Evolutionary conservation across 2,797 vertebrate species (phyloP).

Genomic region (Calcarius lapponicus): DNA sequence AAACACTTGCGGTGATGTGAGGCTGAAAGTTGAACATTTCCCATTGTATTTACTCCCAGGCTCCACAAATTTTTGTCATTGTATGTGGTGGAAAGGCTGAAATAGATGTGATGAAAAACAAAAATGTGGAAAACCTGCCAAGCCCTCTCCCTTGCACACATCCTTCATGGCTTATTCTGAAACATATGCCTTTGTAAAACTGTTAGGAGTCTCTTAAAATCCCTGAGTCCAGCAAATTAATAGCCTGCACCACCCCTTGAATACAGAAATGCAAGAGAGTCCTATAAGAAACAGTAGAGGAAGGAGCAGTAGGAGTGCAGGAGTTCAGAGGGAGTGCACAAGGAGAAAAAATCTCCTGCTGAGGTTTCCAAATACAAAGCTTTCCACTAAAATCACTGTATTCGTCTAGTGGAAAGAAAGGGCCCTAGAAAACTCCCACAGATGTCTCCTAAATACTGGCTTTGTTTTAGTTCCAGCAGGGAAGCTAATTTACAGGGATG

Average conservation of each 20-base stretch:
- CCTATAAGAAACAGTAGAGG: neutral
- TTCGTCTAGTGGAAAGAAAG: neutral
- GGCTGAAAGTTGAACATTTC: neutral
- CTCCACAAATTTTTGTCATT: neutral
- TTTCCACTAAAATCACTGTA: slow-evolving; percentile 14
- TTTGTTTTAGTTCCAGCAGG: slow-evolving; percentile 39
- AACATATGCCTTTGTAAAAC: neutral
- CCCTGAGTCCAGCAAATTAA: neutral
- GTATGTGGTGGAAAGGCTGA: neutral
- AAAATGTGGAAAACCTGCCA: slow-evolving; percentile 1
- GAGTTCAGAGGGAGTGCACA: neutral
- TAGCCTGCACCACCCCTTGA: neutral
- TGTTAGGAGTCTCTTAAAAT: neutral
- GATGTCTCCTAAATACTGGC: neutral
- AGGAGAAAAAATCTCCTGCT: neutral
- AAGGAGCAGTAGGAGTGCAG: neutral
- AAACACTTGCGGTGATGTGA: neutral
- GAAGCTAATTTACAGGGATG: neutral
- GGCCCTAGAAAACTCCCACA: neutral
- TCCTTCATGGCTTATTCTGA: neutral
- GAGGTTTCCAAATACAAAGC: neutral
- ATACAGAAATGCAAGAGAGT: neutral
- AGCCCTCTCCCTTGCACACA: neutral
- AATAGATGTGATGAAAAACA: neutral
- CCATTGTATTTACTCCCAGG: neutral